phyloP scores from a whole-genome alignment of 2,113 vertebrate genomes.

The Prunella fulvescens region DNA sequence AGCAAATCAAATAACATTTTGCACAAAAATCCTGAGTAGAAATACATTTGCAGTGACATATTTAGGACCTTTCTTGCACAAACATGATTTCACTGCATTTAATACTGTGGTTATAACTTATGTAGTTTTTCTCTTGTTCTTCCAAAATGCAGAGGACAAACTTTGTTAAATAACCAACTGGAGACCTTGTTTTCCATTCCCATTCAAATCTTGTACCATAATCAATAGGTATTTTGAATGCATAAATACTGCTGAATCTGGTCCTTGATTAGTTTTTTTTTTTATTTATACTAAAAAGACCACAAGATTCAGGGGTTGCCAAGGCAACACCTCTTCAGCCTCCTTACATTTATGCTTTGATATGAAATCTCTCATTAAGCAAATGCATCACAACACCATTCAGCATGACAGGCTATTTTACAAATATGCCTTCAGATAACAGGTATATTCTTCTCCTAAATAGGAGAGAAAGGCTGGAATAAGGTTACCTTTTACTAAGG shows the following conservation, averaged over 20 bases:
- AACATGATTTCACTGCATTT: not conserved
- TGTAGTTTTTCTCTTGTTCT: not conserved
- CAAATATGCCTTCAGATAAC: not conserved
- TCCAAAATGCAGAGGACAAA: not conserved
- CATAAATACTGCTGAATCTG: not conserved
- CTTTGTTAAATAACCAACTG: not conserved
- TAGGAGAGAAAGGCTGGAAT: not conserved
- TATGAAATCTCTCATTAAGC: conserved; percentile 31
- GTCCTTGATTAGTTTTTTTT: not conserved
- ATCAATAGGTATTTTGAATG: not conserved
- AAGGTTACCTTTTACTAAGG: not conserved
- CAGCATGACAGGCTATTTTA: conserved; percentile 7
- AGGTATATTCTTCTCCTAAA: not conserved
- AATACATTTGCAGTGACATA: not conserved
- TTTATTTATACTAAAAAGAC: conserved; percentile 34
- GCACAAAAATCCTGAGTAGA: not conserved
- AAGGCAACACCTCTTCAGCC: conserved; percentile 44
- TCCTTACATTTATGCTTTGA: conserved; percentile 7
- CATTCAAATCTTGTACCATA: not conserved
- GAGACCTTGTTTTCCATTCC: not conserved
- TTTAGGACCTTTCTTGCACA: not conserved
- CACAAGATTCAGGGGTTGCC: conserved; percentile 45
- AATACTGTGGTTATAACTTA: not conserved
- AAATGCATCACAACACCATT: conserved; percentile 24
- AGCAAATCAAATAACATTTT: not conserved